Base-by-base conservation (phyloP, 1,140 invertebrate genomes). In the Cheumatopsyche charites region DNA sequence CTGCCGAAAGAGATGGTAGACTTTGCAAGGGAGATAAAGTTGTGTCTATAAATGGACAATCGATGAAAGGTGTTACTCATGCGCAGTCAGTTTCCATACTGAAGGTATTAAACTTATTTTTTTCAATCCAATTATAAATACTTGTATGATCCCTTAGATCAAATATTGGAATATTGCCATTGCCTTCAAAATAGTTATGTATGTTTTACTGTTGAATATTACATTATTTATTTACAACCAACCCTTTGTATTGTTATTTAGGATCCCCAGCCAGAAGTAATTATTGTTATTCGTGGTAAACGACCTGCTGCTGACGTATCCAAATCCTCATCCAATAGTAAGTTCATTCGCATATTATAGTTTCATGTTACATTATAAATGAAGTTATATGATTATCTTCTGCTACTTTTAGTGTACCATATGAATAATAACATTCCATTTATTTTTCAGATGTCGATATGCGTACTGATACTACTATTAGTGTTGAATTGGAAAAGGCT, bases 21-120 rank as follows among this genome's bases (percentile, higher is more conserved):
- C 86, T 96, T n/a, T 90, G 92, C 80, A 89, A 92, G 78, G 94
- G 95, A 13, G 94, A 95, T 78, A 88, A 93, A 77, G 90, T 97
- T 11, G 82, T 94, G 42, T 94, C 93, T 42, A 95, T 96, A 74
- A 97, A 97, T 81, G 93, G 93, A n/a, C 88, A 88, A 78, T 88
- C 87, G 73, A 91, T 94, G 81, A 87, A 90, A 68, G 92, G 91
- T 62, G 82, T 95, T 17, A 94, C 92, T 25, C 94, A 97, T 79
- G 86, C 90, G 13, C 91, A 96, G 79, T 94, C 94, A 70, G 87
- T 95, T 63, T 87, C 90, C 73, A 89, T 96, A 71, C 85, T 97
- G 0, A 96, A 96, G 87, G 90, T 92, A 82, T 21, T 36, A 67
- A 25, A n/a, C n/a, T n/a, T n/a, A n/a, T n/a, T 45, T 19, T 36